Conservation (phyloP, 2,797 vertebrate genomes). For the Gymnothorax reevesii region DNA sequence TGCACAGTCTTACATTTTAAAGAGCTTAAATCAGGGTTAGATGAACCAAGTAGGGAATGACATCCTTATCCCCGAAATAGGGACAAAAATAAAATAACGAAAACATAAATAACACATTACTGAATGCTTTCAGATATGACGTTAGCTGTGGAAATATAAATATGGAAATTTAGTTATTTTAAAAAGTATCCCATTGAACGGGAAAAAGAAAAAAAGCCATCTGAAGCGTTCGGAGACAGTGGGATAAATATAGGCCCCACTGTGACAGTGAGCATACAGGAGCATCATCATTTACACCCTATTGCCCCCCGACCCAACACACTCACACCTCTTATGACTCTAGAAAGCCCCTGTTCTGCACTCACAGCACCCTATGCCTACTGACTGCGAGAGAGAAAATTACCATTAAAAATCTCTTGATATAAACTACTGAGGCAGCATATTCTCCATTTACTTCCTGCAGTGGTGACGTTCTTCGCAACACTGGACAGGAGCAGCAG, state of each 20-base stretch:
- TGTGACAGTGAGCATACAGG: neutral
- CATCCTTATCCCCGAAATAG: neutral
- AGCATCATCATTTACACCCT: neutral
- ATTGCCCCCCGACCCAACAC: neutral
- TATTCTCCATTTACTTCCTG: neutral
- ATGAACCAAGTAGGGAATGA: neutral
- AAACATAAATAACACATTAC: constrained; percentile 2
- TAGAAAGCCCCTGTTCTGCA: constrained; percentile 17
- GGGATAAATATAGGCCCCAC: constrained; percentile 5
- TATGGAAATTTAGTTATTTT: constrained; percentile 12
- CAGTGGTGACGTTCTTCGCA: neutral
- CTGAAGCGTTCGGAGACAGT: neutral
- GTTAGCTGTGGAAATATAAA: constrained; percentile 15
- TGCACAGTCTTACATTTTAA: neutral
- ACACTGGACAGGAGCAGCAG: neutral
- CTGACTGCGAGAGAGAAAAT: neutral
- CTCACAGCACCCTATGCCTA: neutral
- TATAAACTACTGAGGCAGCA: neutral
- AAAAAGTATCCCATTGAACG: neutral
- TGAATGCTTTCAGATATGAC: constrained; percentile 7
- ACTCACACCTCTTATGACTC: neutral
- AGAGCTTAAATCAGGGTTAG: neutral
- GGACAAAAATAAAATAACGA: neutral
- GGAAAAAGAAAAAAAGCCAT: neutral
- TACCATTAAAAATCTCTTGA: constrained; percentile 4